Percentiles rank a stretch among this genome's conserved stretches.
These are phyloP conservation scores for Tridacna crocea DNA, from an alignment of 2,888 invertebrate genomes.

Conservation along the genomic window DNA sequence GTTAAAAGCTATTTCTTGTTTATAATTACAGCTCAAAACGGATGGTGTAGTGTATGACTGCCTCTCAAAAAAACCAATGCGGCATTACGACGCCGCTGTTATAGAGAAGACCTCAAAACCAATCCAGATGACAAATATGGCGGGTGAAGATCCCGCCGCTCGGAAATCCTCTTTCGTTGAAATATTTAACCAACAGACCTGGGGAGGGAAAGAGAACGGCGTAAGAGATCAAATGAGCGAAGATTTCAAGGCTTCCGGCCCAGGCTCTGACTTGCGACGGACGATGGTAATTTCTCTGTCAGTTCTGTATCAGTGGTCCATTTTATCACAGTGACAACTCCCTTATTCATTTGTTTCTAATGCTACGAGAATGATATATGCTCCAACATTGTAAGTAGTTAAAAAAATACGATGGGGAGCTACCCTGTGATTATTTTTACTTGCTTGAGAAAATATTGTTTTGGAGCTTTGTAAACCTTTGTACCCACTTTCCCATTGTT, in stretches of 20 bases:
- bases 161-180: constrained; percentile 1
- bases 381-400: no score
- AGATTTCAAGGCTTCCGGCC: constrained; percentile 21
- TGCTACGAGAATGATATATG: no score
- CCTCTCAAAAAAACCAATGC: background rate
- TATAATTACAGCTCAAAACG: background rate
- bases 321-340: no score
- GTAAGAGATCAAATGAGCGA: constrained; percentile 8
- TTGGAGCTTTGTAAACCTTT: no score
- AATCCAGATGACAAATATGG: background rate
- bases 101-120: background rate
- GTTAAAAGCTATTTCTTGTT: no score
- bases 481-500: no score
- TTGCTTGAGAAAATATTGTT: no score
- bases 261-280: background rate
- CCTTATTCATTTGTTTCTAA: no score
- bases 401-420: no score
- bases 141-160: constrained; percentile 3
- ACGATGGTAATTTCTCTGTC: constrained; percentile 4
- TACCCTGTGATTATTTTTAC: no score
- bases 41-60: constrained; percentile 7
- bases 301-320: no score
- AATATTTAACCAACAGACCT: constrained; percentile 5
- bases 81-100: background rate
- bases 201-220: constrained; percentile 15